Base-by-base conservation (phyloP, 2,113 vertebrate species). In the Colius striatus region DNA sequence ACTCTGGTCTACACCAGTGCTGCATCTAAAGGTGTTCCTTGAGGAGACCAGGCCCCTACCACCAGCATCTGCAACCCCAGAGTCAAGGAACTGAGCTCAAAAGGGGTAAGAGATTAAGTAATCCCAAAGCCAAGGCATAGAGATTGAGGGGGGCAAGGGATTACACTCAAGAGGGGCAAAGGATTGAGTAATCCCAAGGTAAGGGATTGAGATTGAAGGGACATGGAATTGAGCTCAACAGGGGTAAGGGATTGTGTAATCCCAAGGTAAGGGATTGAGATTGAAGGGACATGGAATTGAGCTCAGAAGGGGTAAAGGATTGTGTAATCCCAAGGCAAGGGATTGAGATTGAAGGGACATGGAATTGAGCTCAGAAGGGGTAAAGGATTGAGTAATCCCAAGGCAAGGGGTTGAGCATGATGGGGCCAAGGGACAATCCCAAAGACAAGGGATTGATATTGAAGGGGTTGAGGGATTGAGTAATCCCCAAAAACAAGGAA, bases 131-230 rank as follows among this genome's bases (percentile, higher is more conserved):
- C 8, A 30, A 51, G 12, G 25, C 20, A 43, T 15, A 50, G 10
- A 50, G 5, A 5, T 50, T 4, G 23, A 70, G 6, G 41, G 41
- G 25, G 0, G 0, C 7, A 60, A 62, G 7, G 11, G 34, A 66
- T 3, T 16, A 2, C 29, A 53, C 11, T 41, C 34, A 51, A 77
- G 30, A 62, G 22, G 21, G 12, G 8, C 12, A 55, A 75, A 8
- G 10, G 36, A 72, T 13, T 50, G 14, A 41, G 18, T 5, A 74
- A 68, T n/a, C 8, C 36, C 50, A 29, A 89, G 0, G 0, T 13
- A 85, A 65, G 18, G 29, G 6, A 16, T 0, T 50, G 45, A 71
- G 41, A 29, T 0, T 13, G 19, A 82, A 81, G 22, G 4, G 13
- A 4, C 22, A n/a, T 32, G 18, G 9, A 25, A 38, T 4, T 13